Percentiles rank a stretch among this genome's conserved stretches.
Evolutionary conservation across 2,888 invertebrate species (phyloP).

Genomic region (Conomelus anceps): DNA sequence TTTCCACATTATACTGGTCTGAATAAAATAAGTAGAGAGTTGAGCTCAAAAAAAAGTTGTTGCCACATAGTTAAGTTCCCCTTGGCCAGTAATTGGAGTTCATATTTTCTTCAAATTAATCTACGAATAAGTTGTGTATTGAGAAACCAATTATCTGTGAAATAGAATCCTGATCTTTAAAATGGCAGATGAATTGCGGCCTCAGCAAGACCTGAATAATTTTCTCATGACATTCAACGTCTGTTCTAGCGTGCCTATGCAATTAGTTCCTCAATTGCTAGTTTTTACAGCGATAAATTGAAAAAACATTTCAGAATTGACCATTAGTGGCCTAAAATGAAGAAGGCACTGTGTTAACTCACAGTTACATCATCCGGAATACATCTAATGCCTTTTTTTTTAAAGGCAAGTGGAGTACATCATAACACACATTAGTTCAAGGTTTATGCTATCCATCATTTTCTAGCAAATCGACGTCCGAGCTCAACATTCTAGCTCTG

Average conservation of each 20-base stretch:
- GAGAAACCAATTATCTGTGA: too few relatives aligned
- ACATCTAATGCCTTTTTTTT: not conserved
- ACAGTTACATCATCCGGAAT: not conserved
- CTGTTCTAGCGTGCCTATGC: not conserved
- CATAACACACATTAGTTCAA: not conserved
- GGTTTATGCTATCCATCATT: not conserved
- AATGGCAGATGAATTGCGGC: not conserved
- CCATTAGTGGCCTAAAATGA: not conserved
- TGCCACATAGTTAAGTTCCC: too few relatives aligned
- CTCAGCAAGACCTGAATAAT: not conserved
- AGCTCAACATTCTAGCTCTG: not conserved
- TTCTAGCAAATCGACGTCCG: not conserved
- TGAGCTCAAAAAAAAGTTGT: too few relatives aligned
- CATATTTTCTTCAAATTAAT: too few relatives aligned
- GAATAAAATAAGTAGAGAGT: too few relatives aligned
- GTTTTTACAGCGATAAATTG: not conserved
- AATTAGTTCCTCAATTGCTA: not conserved
- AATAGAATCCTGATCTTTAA: not conserved
- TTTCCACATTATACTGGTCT: too few relatives aligned
- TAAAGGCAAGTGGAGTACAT: not conserved
- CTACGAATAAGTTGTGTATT: too few relatives aligned
- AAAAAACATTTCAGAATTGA: not conserved
- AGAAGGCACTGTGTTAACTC: not conserved
- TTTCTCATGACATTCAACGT: not conserved
- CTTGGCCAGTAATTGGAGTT: too few relatives aligned